A percentile compares a stretch with the other conserved stretches of the same genome.
phyloP scores from a whole-genome alignment of 2,888 invertebrate genomes.

The Labia minor region DNA sequence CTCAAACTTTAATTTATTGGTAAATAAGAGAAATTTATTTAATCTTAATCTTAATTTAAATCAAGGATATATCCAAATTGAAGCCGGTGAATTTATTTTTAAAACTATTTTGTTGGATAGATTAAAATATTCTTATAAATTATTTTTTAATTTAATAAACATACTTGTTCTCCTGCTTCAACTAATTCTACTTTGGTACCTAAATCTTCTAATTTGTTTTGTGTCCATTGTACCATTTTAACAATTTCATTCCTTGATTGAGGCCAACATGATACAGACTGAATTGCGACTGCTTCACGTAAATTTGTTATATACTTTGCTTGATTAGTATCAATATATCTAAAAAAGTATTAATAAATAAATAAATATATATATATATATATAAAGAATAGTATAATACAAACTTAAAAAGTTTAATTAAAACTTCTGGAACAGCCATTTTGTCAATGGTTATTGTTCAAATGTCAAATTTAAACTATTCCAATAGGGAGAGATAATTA shows the following conservation, averaged over 20 bases:
- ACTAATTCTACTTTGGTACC: conserved; percentile 61
- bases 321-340: conserved; percentile 69
- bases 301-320: conserved; percentile 64
- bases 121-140: too few species aligned
- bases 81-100: too few species aligned
- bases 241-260: conserved; percentile 68
- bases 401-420: background rate
- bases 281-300: conserved; percentile 79
- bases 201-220: conserved; percentile 52
- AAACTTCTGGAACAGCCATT: background rate
- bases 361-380: background rate
- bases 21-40: too few species aligned
- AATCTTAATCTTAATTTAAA: too few species aligned
- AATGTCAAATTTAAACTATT: background rate
- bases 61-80: too few species aligned
- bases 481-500: background rate
- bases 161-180: conserved; percentile 61
- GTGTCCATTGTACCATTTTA: conserved; percentile 78
- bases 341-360: conserved; percentile 37
- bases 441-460: background rate
- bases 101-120: too few species aligned
- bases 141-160: background rate
- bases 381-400: background rate
- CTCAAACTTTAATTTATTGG: too few species aligned
- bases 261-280: conserved; percentile 88